Percentiles rank a stretch among this genome's conserved stretches.
Conservation (phyloP, 2,797 vertebrate species). For the Vespertilio murinus region DNA sequence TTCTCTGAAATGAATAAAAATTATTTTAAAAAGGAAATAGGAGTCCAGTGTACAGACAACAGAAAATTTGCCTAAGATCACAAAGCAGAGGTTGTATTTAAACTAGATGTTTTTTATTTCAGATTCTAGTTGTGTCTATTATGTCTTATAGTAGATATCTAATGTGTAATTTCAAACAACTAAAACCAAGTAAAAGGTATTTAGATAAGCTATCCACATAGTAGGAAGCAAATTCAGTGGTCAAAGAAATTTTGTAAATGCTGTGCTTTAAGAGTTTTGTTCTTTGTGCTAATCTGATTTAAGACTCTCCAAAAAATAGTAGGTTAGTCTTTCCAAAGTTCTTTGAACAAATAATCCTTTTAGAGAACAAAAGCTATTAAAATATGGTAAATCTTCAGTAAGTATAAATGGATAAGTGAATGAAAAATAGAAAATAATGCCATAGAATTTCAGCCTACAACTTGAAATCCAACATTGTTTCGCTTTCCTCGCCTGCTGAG, state of each 20-base stretch:
- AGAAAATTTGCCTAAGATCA: conserved; percentile 5
- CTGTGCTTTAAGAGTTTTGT: background rate
- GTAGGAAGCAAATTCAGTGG: background rate
- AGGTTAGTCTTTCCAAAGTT: background rate
- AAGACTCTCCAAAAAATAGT: background rate
- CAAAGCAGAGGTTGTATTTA: background rate
- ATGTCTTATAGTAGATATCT: background rate
- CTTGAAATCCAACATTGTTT: background rate
- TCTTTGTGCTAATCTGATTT: conserved; percentile 23
- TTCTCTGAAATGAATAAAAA: too few relatives aligned
- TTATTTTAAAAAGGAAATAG: background rate
- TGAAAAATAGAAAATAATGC: background rate
- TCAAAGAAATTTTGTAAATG: conserved; percentile 42
- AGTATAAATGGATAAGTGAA: background rate
- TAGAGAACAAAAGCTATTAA: background rate
- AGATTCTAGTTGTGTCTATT: background rate
- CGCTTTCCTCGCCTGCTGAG: background rate
- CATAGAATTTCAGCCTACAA: background rate
- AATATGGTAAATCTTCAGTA: background rate
- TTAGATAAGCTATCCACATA: background rate
- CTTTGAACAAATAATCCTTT: background rate
- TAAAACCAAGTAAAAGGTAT: conserved; percentile 11
- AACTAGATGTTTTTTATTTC: conserved; percentile 24
- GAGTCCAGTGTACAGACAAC: background rate
- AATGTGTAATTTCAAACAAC: conserved; percentile 18